Evolutionary conservation across 2,797 vertebrate species (phyloP).

Genomic region (Phoxinus dragarum): DNA sequence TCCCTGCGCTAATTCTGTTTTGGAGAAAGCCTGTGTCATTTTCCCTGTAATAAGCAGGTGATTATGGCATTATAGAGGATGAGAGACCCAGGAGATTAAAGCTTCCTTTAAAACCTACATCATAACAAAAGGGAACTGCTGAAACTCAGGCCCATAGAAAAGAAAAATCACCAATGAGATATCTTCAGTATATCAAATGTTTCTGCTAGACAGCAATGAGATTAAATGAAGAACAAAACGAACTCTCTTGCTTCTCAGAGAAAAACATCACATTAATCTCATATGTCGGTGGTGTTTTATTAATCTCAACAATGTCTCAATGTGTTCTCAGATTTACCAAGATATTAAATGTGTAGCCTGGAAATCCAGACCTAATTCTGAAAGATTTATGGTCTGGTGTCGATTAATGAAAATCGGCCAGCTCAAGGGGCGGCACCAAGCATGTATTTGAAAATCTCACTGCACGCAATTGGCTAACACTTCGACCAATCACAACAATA

Average conservation of each 20-base stretch:
- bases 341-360: neutral
- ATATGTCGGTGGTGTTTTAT: neutral
- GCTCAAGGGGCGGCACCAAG: no score
- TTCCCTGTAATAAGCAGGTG: slow-evolving; percentile 65
- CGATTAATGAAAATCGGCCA: no score
- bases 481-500: no score
- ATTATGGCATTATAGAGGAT: slow-evolving; percentile 58
- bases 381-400: no score
- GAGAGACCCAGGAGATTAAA: slow-evolving; percentile 74
- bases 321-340: neutral
- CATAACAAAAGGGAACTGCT: slow-evolving; percentile 66
- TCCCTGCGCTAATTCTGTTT: slow-evolving; percentile 76
- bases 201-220: neutral
- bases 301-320: neutral
- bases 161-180: slow-evolving; percentile 4
- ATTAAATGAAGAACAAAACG: neutral
- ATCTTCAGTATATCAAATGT: neutral
- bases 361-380: no score
- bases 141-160: slow-evolving; percentile 51
- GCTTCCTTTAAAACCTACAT: slow-evolving; percentile 68
- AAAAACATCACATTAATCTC: neutral
- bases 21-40: slow-evolving; percentile 67
- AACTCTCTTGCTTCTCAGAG: neutral
- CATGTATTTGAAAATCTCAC: no score
- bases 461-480: no score